Evolutionary conservation across 2,888 invertebrate genomes (phyloP), one percentile per base, ranked within the genome.

Genomic region (Calephelis perditalis): DNA sequence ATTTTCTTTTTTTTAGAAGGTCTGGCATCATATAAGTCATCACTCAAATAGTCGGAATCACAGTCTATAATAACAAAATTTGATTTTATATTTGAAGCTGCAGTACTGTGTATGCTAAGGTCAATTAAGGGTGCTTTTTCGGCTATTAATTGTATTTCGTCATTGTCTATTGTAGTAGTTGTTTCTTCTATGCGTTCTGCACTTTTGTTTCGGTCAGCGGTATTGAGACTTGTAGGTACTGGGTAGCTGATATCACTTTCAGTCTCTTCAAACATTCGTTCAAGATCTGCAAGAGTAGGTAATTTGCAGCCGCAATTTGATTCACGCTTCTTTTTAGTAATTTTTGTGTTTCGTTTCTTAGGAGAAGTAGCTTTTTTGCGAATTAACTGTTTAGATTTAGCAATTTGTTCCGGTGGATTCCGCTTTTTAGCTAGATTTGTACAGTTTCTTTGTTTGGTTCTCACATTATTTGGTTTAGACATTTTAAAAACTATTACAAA

Each of bases 241-340:
- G 49, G 9, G 8, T 49, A 12, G 9, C 49, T 10, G 2, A 11
- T 10, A 10, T 35, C 52, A n/a, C 26, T 9, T 11, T 40, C 59
- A n/a, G 52, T 37, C 15, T 59, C 59, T 59, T 59, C 59, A 59
- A 59, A 59, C 59, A 59, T 44, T 35, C 52, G 49, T 26, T 59
- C 59, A n/a, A 59, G 52, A 54, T 59, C 59, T 44, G 49, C 12
- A 26, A 59, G 44, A n/a, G 59, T 43, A 54, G 59, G 59, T 52
- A 59, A 52, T 52, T 35, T 6, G 10, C 52, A 35, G 11, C 10
- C 11, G 35, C 6, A 5, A 35, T 52, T 52, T 52, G 11, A 35
- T 35, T 11, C 10, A 10, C 6, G 52, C 7, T 35, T 52, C 26
- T 6, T 26, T 35, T 35, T 35, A 10, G 10, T 26, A 35, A 9